Base-by-base conservation (phyloP, 2,888 invertebrate genomes). In the Drosophila neonasuta region DNA sequence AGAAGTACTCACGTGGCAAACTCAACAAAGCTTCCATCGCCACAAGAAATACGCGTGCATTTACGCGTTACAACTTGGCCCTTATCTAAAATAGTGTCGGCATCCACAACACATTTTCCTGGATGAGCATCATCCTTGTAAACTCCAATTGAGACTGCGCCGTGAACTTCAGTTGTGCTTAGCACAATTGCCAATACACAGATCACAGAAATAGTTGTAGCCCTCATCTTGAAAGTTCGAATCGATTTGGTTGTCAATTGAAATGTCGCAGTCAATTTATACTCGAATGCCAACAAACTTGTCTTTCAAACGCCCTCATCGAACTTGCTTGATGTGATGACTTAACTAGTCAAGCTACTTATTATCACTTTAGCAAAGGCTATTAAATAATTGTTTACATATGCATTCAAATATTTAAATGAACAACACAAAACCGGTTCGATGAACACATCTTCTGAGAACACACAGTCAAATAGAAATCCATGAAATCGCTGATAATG, bases 61-160 rank as follows among this genome's bases (percentile, higher is more conserved):
- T 44, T 34, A 9, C n/a, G 42, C 10, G 42, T 54, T 42, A 44
- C n/a, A 6, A 11, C n/a, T 3, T 76, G 51, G 4, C 76, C 74
- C 7, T 59, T 50, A 9, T 55, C 48, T 11, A 80, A 60, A 6
- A 80, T 62, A 7, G 69, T 56, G n/a, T 68, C 15, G 5, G n/a
- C 41, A n/a, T 56, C 44, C n/a, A 78, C 48, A 3, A 58, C 49
- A 46, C 80, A 80, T 55, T 80, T 79, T 0, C 76, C 76, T 4
- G 80, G 72, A 64, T 78, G 48, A 20, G 63, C 77, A 54, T 30
- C 42, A 32, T n/a, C n/a, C 42, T 42, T 42, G 10, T 30, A 54
- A 11, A n/a, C 1, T 11, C 50, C 67, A 1, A 1, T 2, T 0
- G 8, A 8, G 5, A 32, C 0, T 7, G 24, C 42, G 2, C 32